Evolutionary conservation across 2,888 invertebrate genomes (phyloP).

Genomic region (Hydrotaea diabolus): DNA sequence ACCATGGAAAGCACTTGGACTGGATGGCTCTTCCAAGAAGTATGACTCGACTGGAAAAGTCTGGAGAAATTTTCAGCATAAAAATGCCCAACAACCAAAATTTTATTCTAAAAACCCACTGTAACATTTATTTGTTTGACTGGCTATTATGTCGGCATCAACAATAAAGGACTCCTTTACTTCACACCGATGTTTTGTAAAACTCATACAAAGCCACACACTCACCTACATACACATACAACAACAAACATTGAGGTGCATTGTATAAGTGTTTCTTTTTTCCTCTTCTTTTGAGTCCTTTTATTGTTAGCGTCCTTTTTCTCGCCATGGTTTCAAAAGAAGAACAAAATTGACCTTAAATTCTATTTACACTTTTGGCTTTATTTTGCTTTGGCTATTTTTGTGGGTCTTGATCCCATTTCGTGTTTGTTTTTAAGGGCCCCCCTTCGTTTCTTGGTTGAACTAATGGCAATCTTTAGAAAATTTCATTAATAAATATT

Average conservation of each 20-base stretch:
- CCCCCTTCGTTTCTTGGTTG: background rate
- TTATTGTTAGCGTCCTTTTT: slow-evolving; percentile 5
- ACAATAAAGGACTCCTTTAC: background rate
- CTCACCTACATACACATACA: background rate
- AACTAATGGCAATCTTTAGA: slow-evolving; percentile 27
- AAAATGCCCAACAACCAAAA: too few species aligned
- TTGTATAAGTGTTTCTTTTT: background rate
- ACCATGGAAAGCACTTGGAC: too few species aligned
- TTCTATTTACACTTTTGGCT: slow-evolving; percentile 36
- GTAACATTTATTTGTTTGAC: too few species aligned
- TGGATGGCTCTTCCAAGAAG: too few species aligned
- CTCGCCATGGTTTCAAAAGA: background rate
- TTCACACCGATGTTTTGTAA: background rate
- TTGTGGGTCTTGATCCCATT: background rate
- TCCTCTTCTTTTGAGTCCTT: background rate
- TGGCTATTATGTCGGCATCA: background rate
- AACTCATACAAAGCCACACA: background rate
- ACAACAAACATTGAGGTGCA: background rate
- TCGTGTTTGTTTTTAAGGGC: background rate
- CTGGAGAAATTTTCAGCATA: too few species aligned
- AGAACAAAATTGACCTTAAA: slow-evolving; percentile 37
- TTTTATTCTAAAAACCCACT: too few species aligned
- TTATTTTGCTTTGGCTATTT: background rate
- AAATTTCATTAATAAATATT: slow-evolving; percentile 59
- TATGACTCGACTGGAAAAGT: too few species aligned